Conservation (phyloP, 2,797 vertebrate genomes). For the Pangasius djambal region DNA sequence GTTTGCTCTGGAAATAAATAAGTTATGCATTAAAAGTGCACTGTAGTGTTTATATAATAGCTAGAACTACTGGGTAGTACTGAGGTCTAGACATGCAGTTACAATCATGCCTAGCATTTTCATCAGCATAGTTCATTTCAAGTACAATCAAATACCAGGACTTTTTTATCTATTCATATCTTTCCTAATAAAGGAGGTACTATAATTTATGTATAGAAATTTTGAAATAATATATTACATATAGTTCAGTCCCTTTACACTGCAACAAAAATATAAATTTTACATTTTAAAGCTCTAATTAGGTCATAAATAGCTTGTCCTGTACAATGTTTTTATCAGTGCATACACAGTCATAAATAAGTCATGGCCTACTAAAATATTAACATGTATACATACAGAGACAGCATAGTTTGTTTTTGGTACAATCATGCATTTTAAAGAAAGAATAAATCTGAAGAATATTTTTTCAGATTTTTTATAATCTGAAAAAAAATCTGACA, state of each 20-base stretch:
- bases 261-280: not conserved
- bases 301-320: not conserved
- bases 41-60: not conserved
- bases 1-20: not conserved
- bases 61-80: not conserved
- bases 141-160: not conserved
- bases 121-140: constrained; percentile 5
- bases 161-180: not conserved
- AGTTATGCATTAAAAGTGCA: not conserved
- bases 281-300: not conserved
- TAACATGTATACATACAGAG: not conserved
- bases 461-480: too few species aligned
- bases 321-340: not conserved
- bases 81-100: not conserved
- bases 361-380: not conserved
- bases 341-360: not conserved
- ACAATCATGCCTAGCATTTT: not conserved
- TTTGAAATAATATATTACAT: not conserved
- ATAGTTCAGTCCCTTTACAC: not conserved
- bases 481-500: too few species aligned
- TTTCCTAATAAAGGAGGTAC: not conserved
- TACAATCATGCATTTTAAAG: not conserved
- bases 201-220: not conserved
- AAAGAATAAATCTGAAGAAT: not conserved
- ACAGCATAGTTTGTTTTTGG: not conserved